A percentile compares a stretch with the other conserved stretches of the same genome.
Evolutionary conservation across 2,888 invertebrate species (phyloP).

Genomic region (Podotricha telesiphe): DNA sequence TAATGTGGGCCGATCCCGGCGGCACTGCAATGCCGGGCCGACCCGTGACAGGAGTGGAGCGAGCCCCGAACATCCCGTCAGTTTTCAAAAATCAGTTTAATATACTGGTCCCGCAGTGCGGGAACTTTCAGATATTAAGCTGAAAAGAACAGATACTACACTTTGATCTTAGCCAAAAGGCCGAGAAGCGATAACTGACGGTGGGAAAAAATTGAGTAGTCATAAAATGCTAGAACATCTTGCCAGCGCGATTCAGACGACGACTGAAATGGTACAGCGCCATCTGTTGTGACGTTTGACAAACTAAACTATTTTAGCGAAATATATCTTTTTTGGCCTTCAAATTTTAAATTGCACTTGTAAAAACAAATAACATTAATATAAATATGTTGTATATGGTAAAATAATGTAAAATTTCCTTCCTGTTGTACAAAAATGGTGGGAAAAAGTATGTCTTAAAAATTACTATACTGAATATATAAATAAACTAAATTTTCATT

Average conservation of each 20-base stretch:
- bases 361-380: too few species aligned
- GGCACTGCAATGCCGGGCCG: constrained; percentile 52
- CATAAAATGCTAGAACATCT: constrained; percentile 21
- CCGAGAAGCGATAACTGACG: constrained; percentile 41
- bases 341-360: too few species aligned
- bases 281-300: not conserved
- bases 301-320: not conserved
- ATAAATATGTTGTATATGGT: too few species aligned
- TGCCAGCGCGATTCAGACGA: constrained; percentile 29
- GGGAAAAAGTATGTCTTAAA: too few species aligned
- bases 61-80: constrained; percentile 52
- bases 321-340: too few species aligned
- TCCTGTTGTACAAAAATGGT: too few species aligned
- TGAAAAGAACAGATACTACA: constrained; percentile 43
- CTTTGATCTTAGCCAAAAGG: constrained; percentile 46
- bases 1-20: constrained; percentile 49
- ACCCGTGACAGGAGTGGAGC: constrained; percentile 51
- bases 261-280: not conserved
- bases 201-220: not conserved
- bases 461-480: too few species aligned
- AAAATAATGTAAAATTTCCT: too few species aligned
- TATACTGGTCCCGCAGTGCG: constrained; percentile 51
- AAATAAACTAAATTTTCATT: too few species aligned
- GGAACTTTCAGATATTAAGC: constrained; percentile 51
- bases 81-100: constrained; percentile 50